These are phyloP conservation scores for Punctoribates punctum DNA, from an alignment of 2,888 invertebrate species.

Conservation along the genomic window DNA sequence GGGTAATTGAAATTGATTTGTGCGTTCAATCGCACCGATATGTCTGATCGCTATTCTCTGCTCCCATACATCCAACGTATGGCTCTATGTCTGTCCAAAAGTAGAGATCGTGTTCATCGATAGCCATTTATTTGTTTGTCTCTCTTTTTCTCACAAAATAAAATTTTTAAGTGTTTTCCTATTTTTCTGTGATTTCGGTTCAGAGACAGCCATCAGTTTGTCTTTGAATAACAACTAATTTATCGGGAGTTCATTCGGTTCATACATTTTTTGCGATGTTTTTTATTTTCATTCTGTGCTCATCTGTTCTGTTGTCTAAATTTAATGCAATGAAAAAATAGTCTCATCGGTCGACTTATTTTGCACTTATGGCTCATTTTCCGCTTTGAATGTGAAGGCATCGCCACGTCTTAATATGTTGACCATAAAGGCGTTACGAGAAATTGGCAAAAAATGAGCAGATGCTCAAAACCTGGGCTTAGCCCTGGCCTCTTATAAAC, in stretches of 20 bases:
- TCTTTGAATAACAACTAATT: background rate
- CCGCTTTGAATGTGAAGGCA: slow-evolving; percentile 4
- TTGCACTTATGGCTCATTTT: slow-evolving; percentile 36
- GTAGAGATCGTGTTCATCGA: slow-evolving; percentile 24
- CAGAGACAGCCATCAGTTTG: background rate
- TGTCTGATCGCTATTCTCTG: slow-evolving; percentile 24
- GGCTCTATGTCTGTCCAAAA: background rate
- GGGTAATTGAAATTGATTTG: slow-evolving; percentile 39
- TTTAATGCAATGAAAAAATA: background rate
- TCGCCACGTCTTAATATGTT: slow-evolving; percentile 33
- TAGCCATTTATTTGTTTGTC: slow-evolving; percentile 19
- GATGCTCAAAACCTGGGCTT: slow-evolving; percentile 30
- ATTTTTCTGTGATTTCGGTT: background rate
- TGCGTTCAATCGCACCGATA: slow-evolving; percentile 32
- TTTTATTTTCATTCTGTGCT: background rate
- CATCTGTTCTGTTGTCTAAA: background rate
- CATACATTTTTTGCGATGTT: background rate
- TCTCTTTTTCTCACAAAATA: slow-evolving; percentile 2
- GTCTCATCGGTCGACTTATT: background rate
- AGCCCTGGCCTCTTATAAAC: background rate
- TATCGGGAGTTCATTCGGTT: background rate
- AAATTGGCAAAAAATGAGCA: slow-evolving; percentile 18
- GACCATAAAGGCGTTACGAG: slow-evolving; percentile 35
- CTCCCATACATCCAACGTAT: background rate
- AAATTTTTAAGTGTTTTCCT: slow-evolving; percentile 2